Evolutionary conservation across 2,113 vertebrate species (phyloP), one percentile per base, ranked within the genome.

Genomic region (Geothlypis trichas): DNA sequence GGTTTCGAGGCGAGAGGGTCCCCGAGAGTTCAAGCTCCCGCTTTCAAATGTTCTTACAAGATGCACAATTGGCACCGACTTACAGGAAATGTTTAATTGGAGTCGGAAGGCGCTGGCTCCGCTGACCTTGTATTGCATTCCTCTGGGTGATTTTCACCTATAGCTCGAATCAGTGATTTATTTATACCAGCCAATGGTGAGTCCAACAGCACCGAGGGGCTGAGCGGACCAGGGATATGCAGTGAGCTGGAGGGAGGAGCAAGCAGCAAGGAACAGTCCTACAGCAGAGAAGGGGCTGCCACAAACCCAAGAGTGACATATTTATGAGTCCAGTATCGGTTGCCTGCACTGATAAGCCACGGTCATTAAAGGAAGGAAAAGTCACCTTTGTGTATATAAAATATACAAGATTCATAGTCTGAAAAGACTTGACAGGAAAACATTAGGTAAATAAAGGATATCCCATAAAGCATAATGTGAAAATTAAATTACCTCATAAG

Each of bases 361-460:
- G 24, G 97, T 98, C 97, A 98, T 97, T 98, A 98, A 97, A 98
- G 98, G 98, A 98, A 98, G 98, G 97, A 98, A 98, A 98, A 98
- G 97, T 98, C 98, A 98, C 97, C 98, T 98, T 98, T 97, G 97
- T 98, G 96, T 98, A 93, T 97, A 98, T 98, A 98, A 98, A 98
- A 98, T 97, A 97, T 97, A 97, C 92, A 96, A 97, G 96, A 98
- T 96, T 97, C 97, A 91, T 96, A 96, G 97, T 95, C 97, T 97
- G 96, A 98, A 98, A 97, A 95, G 96, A 97, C 97, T 96, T 74
- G 80, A 97, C 98, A 98, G 98, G 97, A 98, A 98, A 97, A 54
- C 93, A 98, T 98, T 98, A 96, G 97, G 98, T 98, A 98, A 98
- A 98, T 98, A 98, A 96, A 98, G 98, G 97, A 98, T 97, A 98